Evolutionary conservation across 2,797 vertebrate genomes (phyloP).

Genomic region (Acomys russatus): DNA sequence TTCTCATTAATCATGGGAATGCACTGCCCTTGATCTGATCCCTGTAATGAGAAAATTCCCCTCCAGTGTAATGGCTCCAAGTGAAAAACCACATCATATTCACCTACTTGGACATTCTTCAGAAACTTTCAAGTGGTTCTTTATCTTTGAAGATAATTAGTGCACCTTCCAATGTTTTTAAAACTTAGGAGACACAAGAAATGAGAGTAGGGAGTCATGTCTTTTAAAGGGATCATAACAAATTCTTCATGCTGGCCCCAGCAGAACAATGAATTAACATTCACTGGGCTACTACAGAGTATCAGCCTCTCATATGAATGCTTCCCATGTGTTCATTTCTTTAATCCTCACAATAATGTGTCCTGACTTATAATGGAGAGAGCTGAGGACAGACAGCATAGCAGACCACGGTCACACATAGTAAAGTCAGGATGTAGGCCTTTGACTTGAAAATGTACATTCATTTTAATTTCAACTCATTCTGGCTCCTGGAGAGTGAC

Average conservation of each 20-base stretch:
- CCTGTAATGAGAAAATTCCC: constrained; percentile 42
- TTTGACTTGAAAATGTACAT: not conserved
- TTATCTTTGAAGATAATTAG: constrained; percentile 33
- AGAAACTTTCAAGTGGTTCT: constrained; percentile 57
- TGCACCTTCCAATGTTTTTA: constrained; percentile 18
- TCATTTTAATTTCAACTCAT: not conserved
- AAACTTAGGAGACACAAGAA: constrained; percentile 30
- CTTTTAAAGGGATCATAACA: constrained; percentile 25
- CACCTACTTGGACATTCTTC: not conserved
- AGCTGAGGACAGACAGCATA: not conserved
- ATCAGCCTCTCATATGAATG: not conserved
- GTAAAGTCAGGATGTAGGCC: not conserved
- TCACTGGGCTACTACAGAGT: not conserved
- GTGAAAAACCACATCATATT: constrained; percentile 46
- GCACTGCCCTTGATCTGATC: constrained; percentile 20
- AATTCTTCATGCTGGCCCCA: not conserved
- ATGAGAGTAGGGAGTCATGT: not conserved
- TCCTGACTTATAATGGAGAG: not conserved
- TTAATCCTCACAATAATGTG: not conserved
- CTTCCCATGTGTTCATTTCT: not conserved
- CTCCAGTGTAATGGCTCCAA: constrained; percentile 13
- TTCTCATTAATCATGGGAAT: constrained; percentile 31
- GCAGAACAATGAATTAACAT: constrained; percentile 11
- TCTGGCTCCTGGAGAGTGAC: constrained; percentile 17
- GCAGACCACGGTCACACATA: not conserved